Base-by-base conservation (phyloP, 1,140 invertebrate genomes). In the Eueides isabella region DNA sequence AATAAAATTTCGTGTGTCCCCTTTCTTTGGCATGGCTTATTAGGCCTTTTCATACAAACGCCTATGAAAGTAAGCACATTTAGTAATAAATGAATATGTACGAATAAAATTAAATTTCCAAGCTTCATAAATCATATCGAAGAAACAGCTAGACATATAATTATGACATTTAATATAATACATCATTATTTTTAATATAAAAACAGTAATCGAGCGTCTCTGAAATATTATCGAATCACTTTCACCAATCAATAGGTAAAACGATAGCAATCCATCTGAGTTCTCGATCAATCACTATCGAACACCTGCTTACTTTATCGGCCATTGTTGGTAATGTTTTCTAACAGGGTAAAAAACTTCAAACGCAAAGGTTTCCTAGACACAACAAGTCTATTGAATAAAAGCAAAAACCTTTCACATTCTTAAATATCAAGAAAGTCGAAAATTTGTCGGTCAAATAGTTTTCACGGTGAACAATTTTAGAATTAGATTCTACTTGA, bases 381-480 rank as follows among this genome's bases (percentile, higher is more conserved):
- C 71, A 55, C 48, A 67, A 61, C 71, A 23, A 67, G 48, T 73
- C 71, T 30, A 73, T 63, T 68, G 28, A 48, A 68, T 33, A 62
- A 66, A 41, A 74, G 61, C 35, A 62, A 68, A 71, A 74, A 74
- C 67, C 48, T 61, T 72, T 68, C 66, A 67, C 72, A 69, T 74
- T 74, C 72, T 48, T 67, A 48, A 55, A 64, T 64, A 69, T 9
- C 33, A 55, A 66, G 71, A 72, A 72, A 72, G 71, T 69, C 28
- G 38, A 74, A 68, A 68, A 68, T 44, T 55, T 33, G 61, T 33
- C 61, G 72, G 72, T 68, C 66, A 64, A 74, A 74, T 29, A 69
- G 29, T 69, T 74, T 74, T 41, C 72, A 74, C 72, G 61, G 38
- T 23, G 11, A 19, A 29, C 44, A 33, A 31, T 68, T 69, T 61